These are phyloP conservation scores for Progne subis DNA, from an alignment of 2,113 vertebrate genomes.

Conservation along the genomic window DNA sequence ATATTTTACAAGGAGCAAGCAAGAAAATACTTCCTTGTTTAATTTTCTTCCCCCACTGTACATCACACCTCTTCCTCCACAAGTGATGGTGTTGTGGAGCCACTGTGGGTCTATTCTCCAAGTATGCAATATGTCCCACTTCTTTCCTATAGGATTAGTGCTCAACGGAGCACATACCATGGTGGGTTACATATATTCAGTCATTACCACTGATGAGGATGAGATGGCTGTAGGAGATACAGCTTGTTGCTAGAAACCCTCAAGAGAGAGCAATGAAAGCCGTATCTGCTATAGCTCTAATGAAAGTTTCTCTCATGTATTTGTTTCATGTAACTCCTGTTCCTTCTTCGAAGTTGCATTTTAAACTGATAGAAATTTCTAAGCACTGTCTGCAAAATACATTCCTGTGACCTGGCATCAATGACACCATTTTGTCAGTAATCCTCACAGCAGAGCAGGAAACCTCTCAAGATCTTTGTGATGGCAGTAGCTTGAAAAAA, in stretches of 20 bases:
- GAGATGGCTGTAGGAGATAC: neutral
- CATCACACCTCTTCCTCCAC: neutral
- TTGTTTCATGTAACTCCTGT: neutral
- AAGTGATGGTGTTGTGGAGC: neutral
- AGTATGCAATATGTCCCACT: neutral
- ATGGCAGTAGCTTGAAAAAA: neutral
- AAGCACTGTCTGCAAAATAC: neutral
- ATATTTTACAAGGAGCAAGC: neutral
- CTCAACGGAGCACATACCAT: fast-evolving
- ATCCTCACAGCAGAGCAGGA: neutral
- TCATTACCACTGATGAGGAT: neutral
- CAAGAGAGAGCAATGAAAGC: neutral
- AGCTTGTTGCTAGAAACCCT: neutral
- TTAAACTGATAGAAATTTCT: neutral
- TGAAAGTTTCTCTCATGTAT: neutral
- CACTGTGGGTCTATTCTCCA: neutral
- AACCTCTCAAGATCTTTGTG: neutral
- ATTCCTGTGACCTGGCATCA: neutral
- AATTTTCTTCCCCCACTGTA: neutral
- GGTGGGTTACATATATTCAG: neutral
- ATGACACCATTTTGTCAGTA: neutral
- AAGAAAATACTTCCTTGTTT: neutral
- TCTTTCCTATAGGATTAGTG: neutral
- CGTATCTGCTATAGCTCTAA: neutral
- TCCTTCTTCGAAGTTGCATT: neutral